These are phyloP conservation scores for Corvus cornix DNA, from an alignment of 2,113 vertebrate species.

Conservation along the genomic window DNA sequence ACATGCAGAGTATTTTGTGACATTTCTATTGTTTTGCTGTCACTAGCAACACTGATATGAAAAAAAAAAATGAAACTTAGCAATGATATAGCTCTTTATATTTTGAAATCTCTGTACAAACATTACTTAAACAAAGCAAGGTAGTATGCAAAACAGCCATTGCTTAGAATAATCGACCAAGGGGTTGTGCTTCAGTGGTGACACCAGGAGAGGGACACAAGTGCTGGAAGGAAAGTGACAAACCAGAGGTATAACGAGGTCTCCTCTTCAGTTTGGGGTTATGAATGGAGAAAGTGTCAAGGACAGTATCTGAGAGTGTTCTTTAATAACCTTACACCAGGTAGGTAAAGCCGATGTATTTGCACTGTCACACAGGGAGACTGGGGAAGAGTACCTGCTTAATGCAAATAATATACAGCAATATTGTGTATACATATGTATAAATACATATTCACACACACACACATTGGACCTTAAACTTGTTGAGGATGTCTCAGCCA, in stretches of 20 bases:
- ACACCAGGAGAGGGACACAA: neutral
- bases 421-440: neutral
- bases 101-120: constrained; percentile 51
- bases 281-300: neutral
- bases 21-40: fast-evolving
- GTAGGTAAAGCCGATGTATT: neutral
- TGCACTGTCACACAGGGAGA: neutral
- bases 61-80: constrained; percentile 24
- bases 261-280: neutral
- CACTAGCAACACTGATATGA: neutral
- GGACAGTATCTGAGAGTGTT: neutral
- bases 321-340: neutral
- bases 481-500: neutral
- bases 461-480: neutral
- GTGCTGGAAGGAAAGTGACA: neutral
- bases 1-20: neutral
- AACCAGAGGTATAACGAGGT: neutral
- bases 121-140: constrained; percentile 41
- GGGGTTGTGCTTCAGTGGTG: neutral
- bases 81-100: constrained; percentile 37
- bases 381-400: neutral
- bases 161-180: neutral
- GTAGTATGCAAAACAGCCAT: constrained; percentile 22
- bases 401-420: constrained; percentile 13
- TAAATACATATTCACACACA: constrained; percentile 8